These are phyloP conservation scores for Myodes glareolus DNA, from an alignment of 2,113 vertebrate genomes.

Conservation along the genomic window DNA sequence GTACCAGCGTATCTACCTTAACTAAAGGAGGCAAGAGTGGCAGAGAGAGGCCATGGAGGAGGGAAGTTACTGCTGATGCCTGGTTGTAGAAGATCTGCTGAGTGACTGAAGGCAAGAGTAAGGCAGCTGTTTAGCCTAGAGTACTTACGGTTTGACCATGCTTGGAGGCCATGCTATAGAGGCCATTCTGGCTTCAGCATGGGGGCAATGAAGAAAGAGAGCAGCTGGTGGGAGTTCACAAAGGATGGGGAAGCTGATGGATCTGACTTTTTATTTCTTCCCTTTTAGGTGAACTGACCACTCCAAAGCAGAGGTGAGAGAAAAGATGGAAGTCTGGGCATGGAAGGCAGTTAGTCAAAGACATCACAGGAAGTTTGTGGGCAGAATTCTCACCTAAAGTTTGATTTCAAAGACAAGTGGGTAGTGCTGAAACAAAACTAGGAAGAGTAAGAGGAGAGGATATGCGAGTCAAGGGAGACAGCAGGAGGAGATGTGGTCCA, in stretches of 20 bases:
- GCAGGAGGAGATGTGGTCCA: background rate
- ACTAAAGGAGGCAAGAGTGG: background rate
- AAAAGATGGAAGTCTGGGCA: background rate
- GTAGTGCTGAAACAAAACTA: background rate
- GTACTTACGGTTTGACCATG: no score
- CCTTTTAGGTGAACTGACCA: background rate
- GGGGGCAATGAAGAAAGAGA: background rate
- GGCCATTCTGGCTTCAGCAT: background rate
- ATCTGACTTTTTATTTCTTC: background rate
- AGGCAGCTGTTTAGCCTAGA: background rate
- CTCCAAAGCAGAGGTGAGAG: background rate
- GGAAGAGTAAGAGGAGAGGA: background rate
- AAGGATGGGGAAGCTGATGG: background rate
- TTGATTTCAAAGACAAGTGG: background rate
- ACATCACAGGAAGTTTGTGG: background rate
- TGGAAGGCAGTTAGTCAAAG: background rate
- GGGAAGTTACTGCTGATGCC: background rate
- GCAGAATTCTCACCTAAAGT: background rate
- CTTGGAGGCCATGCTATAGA: background rate
- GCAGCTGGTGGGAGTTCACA: background rate
- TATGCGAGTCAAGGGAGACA: background rate
- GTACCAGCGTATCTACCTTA: background rate
- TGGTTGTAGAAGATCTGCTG: background rate
- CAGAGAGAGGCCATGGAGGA: no score
- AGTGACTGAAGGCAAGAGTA: background rate